These are phyloP conservation scores for Archilochus colubris DNA, from an alignment of 2,113 vertebrate genomes.

Conservation along the genomic window DNA sequence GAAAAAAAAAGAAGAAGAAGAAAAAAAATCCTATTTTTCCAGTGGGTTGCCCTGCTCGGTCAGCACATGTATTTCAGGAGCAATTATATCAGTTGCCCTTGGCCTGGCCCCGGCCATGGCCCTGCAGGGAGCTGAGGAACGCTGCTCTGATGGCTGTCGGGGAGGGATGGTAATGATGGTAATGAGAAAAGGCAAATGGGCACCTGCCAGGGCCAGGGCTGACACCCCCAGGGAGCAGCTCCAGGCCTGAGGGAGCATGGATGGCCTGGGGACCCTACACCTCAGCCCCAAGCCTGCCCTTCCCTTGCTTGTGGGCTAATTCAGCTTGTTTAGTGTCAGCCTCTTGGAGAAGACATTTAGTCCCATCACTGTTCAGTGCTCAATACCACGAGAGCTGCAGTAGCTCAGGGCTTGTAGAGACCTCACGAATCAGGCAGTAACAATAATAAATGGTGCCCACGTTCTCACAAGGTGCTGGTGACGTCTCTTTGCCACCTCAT, in stretches of 20 bases:
- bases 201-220: accelerated
- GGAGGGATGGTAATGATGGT: neutral
- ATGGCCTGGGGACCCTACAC: accelerated
- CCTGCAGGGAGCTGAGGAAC: neutral
- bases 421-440: neutral
- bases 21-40: neutral
- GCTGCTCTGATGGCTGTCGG: neutral
- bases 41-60: neutral
- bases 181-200: neutral
- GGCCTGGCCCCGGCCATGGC: neutral
- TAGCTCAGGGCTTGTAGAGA: neutral
- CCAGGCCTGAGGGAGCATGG: accelerated
- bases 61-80: conserved; percentile 10
- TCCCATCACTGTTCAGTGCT: accelerated
- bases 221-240: neutral
- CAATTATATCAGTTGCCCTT: conserved; percentile 32
- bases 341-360: neutral
- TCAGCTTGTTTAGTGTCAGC: neutral
- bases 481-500: neutral
- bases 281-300: neutral
- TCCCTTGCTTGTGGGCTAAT: accelerated
- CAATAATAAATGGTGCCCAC: accelerated
- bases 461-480: neutral
- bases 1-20: neutral
- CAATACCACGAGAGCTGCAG: neutral